Evolutionary conservation across 35 echinoderm and acorn worm species (phyloP).

Genomic region (Apostichopus parvimensis): DNA sequence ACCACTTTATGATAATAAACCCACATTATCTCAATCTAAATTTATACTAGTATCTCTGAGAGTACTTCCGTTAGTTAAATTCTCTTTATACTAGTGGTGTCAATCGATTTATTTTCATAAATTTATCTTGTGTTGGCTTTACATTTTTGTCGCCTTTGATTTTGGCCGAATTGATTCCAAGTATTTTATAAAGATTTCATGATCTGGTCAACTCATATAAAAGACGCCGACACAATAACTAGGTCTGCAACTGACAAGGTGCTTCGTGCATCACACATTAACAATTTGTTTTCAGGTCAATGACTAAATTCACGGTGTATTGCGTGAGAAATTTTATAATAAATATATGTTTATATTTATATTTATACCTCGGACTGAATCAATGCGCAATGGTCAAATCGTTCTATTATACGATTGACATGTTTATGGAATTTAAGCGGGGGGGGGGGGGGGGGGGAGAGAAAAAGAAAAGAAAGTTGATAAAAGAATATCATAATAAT

Average conservation of each 20-base stretch:
- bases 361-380: not conserved
- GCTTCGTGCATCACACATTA: too few species aligned
- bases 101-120: not conserved
- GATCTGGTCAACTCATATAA: not conserved
- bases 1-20: too few species aligned
- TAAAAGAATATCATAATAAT: not conserved
- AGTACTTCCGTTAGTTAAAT: too few species aligned
- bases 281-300: not conserved
- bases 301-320: slow-evolving; percentile 3
- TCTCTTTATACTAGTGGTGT: too few species aligned
- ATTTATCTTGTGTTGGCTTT: not conserved
- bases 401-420: not conserved
- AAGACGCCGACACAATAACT: not conserved
- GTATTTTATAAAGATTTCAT: not conserved
- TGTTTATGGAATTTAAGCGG: not conserved
- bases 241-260: too few species aligned
- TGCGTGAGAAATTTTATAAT: slow-evolving; percentile 2
- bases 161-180: not conserved
- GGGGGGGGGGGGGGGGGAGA: not conserved
- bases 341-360: not conserved
- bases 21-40: too few species aligned
- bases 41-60: too few species aligned
- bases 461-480: not conserved
- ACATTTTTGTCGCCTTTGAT: not conserved
- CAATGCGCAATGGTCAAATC: not conserved